phyloP scores from a whole-genome alignment of 2,797 vertebrate genomes.

The Buceros bicornis region DNA sequence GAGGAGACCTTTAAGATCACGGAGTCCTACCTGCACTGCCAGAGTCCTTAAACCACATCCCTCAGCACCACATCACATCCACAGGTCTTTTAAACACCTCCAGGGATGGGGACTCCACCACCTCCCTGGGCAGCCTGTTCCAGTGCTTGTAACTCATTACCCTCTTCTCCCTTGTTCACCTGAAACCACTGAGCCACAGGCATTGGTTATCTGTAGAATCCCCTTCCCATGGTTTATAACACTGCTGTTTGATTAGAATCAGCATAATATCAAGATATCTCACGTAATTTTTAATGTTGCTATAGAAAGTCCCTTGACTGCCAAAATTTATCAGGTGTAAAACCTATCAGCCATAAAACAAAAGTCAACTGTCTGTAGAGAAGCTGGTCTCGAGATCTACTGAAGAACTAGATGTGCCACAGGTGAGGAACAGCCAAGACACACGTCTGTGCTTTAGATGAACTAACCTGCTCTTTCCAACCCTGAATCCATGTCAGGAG shows the following conservation, averaged over 20 bases:
- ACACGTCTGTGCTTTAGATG: accelerated
- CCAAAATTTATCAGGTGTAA: not conserved
- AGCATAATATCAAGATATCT: not conserved
- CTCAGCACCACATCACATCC: too few relatives aligned
- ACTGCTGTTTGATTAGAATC: not conserved
- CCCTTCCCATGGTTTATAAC: not conserved
- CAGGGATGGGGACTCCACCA: too few relatives aligned
- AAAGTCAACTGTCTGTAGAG: not conserved
- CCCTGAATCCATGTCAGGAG: not conserved
- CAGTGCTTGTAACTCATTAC: not conserved
- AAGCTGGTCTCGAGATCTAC: not conserved
- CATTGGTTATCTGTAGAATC: not conserved
- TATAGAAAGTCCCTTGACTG: not conserved
- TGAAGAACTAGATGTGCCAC: not conserved
- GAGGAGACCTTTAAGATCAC: too few relatives aligned
- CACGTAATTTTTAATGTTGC: not conserved
- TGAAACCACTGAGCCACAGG: not conserved
- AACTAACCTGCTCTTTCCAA: not conserved
- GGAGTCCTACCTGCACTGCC: too few relatives aligned
- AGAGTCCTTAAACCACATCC: too few relatives aligned
- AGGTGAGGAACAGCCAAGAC: not conserved
- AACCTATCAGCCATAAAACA: not conserved
- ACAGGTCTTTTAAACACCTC: too few relatives aligned
- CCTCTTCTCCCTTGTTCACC: not conserved
- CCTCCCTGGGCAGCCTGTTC: too few relatives aligned